phyloP scores from a whole-genome alignment of 2,888 invertebrate genomes.

The Philopedon plagiatum region DNA sequence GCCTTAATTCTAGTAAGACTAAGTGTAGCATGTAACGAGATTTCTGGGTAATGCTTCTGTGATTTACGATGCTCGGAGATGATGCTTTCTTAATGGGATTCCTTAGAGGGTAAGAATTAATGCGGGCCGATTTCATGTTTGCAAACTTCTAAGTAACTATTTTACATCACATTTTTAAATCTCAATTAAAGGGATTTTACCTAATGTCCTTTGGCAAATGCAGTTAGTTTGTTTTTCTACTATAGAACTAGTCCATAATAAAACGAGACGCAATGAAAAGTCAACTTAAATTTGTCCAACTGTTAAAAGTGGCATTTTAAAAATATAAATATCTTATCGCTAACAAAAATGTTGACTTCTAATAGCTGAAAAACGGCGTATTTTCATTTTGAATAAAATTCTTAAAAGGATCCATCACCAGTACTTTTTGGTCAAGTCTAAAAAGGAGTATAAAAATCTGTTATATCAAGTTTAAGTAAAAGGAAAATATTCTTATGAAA shows the following conservation, averaged over 20 bases:
- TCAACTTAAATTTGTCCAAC: no score
- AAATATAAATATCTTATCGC: no score
- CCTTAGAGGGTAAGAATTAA: not conserved
- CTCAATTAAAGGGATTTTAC: not conserved
- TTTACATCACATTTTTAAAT: not conserved
- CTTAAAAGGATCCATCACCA: no score
- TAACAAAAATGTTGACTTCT: no score
- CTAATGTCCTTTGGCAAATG: not conserved
- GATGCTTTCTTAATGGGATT: not conserved
- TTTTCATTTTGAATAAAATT: no score
- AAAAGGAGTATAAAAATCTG: no score
- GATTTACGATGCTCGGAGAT: not conserved
- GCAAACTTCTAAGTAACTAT: not conserved
- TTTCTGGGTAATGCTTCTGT: not conserved
- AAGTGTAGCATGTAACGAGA: not conserved
- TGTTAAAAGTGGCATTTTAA: no score
- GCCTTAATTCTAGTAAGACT: no score
- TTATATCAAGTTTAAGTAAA: no score
- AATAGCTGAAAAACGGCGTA: no score
- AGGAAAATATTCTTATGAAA: slow-evolving; percentile 13
- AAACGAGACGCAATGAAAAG: no score
- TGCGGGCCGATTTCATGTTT: not conserved
- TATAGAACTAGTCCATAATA: not conserved
- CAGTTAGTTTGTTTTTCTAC: not conserved
- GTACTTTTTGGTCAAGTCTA: no score